phyloP scores from a whole-genome alignment of 1,140 invertebrate genomes.

The Ladona fulva region DNA sequence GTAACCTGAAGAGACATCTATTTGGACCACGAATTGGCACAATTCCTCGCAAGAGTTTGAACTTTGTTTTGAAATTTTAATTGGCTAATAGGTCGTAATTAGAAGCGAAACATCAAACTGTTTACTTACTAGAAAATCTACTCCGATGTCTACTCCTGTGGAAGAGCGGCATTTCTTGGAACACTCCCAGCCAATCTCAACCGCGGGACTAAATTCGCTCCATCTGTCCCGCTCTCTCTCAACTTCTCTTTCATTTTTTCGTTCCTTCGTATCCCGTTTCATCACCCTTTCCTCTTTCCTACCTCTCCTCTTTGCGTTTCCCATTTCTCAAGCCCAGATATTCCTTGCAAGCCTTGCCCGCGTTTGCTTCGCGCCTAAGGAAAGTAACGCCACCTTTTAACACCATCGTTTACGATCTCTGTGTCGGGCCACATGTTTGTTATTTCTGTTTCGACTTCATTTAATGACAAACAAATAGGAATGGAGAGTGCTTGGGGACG shows the following conservation, averaged over 20 bases:
- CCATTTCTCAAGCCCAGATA: no score
- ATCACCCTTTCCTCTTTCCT: neutral
- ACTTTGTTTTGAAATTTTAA: neutral
- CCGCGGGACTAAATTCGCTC: neutral
- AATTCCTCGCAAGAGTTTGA: no score
- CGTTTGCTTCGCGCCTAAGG: no score
- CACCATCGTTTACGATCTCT: neutral
- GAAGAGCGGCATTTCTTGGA: neutral
- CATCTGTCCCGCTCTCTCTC: neutral
- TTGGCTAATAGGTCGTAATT: neutral
- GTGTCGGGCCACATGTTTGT: neutral
- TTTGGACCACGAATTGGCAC: no score
- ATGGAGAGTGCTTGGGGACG: no score
- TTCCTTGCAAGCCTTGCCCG: no score
- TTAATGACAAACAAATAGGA: neutral
- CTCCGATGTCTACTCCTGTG: neutral
- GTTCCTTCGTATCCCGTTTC: neutral
- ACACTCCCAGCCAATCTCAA: neutral
- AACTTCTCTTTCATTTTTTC: neutral
- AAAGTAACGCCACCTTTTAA: neutral
- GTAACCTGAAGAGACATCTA: no score
- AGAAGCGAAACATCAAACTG: conserved; percentile 1
- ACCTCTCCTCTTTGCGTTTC: neutral
- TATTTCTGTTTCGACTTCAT: neutral
- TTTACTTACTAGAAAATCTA: neutral